Evolutionary conservation across 2,888 invertebrate species (phyloP).

Genomic region (Lampropteryx suffumata): DNA sequence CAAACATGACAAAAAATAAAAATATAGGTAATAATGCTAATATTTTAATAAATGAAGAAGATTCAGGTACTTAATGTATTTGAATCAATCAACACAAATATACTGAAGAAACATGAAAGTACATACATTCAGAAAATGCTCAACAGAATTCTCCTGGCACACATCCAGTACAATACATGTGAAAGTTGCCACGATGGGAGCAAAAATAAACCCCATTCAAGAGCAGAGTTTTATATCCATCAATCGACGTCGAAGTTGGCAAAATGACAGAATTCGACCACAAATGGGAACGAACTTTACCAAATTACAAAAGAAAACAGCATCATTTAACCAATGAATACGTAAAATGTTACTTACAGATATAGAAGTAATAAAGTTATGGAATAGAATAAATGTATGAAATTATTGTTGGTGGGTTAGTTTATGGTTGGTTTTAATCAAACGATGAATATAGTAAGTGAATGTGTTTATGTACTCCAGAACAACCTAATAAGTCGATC

Average conservation of each 20-base stretch:
- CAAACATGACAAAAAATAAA: too few species aligned
- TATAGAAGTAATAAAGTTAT: too few species aligned
- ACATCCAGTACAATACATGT: constrained; percentile 58
- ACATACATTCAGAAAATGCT: constrained; percentile 44
- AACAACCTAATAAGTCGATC: too few species aligned
- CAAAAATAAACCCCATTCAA: constrained; percentile 76
- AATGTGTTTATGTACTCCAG: constrained; percentile 7
- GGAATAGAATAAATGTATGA: too few species aligned
- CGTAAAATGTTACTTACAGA: too few species aligned
- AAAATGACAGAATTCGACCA: constrained; percentile 39
- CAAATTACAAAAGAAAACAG: constrained; percentile 19
- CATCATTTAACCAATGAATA: too few species aligned
- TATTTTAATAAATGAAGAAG: too few species aligned
- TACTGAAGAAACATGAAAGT: constrained; percentile 13
- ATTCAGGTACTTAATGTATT: too few species aligned
- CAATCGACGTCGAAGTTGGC: constrained; percentile 50
- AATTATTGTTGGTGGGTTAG: too few species aligned
- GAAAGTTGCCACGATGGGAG: constrained; percentile 66
- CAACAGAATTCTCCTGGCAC: constrained; percentile 65
- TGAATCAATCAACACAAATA: background rate
- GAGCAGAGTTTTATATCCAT: constrained; percentile 64
- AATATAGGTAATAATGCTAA: too few species aligned
- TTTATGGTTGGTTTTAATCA: constrained; percentile 24
- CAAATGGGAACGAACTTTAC: constrained; percentile 27
- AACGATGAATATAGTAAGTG: constrained; percentile 28